Percentiles rank a stretch among this genome's conserved stretches.
Evolutionary conservation across 2,888 invertebrate genomes (phyloP).

Genomic region (Torymus aiolomorphi): DNA sequence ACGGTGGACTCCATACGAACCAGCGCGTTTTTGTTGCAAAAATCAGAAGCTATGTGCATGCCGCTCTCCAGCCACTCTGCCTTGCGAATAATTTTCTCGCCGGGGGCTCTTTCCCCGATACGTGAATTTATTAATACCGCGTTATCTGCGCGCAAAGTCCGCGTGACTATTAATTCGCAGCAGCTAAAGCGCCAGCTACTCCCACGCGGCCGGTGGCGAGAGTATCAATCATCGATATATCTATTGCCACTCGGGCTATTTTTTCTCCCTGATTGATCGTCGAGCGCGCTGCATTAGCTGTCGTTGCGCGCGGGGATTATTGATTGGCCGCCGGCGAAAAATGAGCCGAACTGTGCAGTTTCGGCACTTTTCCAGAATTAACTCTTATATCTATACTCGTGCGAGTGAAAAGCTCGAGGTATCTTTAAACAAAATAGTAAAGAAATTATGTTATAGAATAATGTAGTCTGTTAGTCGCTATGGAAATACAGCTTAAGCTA

Average conservation of each 20-base stretch:
- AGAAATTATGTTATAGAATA: too few species aligned
- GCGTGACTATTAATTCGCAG: constrained; percentile 47
- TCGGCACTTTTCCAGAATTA: constrained; percentile 9
- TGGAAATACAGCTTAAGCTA: too few species aligned
- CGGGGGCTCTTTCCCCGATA: neutral
- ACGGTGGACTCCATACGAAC: constrained; percentile 34
- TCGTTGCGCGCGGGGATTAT: constrained; percentile 14
- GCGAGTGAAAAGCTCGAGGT: too few species aligned
- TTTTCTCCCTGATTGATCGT: constrained; percentile 41
- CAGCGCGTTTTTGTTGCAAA: constrained; percentile 35
- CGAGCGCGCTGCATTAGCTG: constrained; percentile 40
- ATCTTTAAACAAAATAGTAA: too few species aligned
- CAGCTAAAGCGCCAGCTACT: neutral
- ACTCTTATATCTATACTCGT: neutral
- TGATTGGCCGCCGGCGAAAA: constrained; percentile 27
- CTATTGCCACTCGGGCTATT: constrained; percentile 38
- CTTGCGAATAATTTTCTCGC: constrained; percentile 33
- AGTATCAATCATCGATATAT: constrained; percentile 54
- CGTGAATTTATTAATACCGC: constrained; percentile 43
- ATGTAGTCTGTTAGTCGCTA: too few species aligned
- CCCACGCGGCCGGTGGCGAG: neutral
- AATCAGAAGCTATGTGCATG: constrained; percentile 30
- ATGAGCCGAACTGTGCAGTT: neutral
- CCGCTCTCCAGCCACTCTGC: too few species aligned
- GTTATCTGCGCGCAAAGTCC: constrained; percentile 38